These are phyloP conservation scores for Leptopilina clavipes DNA, from an alignment of 1,140 invertebrate genomes.

Conservation along the genomic window DNA sequence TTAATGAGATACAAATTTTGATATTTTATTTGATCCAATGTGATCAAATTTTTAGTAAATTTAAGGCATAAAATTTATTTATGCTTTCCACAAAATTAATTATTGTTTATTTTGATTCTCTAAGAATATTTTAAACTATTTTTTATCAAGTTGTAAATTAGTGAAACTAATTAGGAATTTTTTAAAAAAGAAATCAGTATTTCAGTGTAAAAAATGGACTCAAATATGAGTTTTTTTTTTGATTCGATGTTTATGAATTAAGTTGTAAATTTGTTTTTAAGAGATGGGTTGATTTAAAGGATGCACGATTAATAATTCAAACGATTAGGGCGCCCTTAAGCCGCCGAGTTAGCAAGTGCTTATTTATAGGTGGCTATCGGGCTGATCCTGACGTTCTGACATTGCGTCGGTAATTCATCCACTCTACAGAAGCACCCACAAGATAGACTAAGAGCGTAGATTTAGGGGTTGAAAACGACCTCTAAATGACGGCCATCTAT, in stretches of 20 bases:
- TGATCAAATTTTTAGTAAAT: too few relatives aligned
- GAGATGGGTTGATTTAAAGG: conserved; percentile 18
- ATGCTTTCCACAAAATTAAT: too few relatives aligned
- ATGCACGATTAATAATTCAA: conserved; percentile 29
- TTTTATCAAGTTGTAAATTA: too few relatives aligned
- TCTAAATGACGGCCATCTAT: conserved; percentile 71
- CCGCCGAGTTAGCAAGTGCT: conserved; percentile 42
- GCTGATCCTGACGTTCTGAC: conserved; percentile 54
- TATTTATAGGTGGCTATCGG: conserved; percentile 57
- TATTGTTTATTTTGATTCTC: too few relatives aligned
- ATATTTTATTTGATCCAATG: too few relatives aligned
- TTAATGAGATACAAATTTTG: too few relatives aligned
- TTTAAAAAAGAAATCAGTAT: too few relatives aligned
- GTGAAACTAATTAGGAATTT: too few relatives aligned
- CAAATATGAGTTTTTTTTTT: conserved; percentile 45
- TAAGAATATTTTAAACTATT: too few relatives aligned
- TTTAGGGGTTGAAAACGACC: conserved; percentile 71
- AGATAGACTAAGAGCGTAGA: conserved; percentile 51
- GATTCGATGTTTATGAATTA: conserved; percentile 27
- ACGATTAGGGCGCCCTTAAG: conserved; percentile 32
- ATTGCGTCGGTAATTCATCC: conserved; percentile 72
- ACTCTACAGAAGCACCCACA: conserved; percentile 54
- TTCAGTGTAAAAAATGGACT: too few relatives aligned
- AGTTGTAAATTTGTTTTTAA: conserved; percentile 13
- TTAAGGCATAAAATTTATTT: too few relatives aligned